Evolutionary conservation across 1,140 invertebrate species (phyloP).

Genomic region (Drosophila burlai): DNA sequence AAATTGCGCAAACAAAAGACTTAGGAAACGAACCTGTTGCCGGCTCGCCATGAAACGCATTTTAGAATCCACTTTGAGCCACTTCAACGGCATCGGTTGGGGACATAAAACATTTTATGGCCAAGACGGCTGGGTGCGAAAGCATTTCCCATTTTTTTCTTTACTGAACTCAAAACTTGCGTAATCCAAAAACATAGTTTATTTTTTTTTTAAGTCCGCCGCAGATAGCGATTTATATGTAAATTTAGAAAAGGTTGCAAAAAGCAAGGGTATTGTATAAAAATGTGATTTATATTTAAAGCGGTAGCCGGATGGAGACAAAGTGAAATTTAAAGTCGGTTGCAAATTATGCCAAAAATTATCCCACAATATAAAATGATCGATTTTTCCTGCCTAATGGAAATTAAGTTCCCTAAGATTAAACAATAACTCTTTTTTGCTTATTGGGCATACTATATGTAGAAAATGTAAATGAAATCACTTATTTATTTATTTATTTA

Average conservation of each 20-base stretch:
- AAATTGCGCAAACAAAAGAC: constrained; percentile 79
- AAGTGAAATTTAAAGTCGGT: constrained; percentile 20
- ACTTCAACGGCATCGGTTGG: neutral
- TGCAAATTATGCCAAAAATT: neutral
- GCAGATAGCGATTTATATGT: constrained; percentile 58
- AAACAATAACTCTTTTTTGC: neutral
- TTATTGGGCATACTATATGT: neutral
- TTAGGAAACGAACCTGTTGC: constrained; percentile 71
- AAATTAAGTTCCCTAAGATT: neutral
- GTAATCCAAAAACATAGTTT: constrained; percentile 31
- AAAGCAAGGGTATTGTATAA: constrained; percentile 49
- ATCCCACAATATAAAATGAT: neutral
- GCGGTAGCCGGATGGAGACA: constrained; percentile 4
- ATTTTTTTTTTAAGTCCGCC: neutral
- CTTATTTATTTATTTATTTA: neutral
- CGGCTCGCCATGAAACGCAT: constrained; percentile 41
- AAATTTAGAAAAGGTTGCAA: constrained; percentile 51
- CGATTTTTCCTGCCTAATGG: neutral
- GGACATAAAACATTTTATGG: constrained; percentile 58
- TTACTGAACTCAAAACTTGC: constrained; percentile 27
- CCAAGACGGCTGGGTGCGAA: constrained; percentile 23
- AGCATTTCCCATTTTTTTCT: constrained; percentile 63
- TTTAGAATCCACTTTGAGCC: constrained; percentile 59
- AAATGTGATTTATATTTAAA: constrained; percentile 38
- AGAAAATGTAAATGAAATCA: neutral